Base-by-base conservation (phyloP, 2,888 invertebrate genomes). In the Clepsis dumicolana region DNA sequence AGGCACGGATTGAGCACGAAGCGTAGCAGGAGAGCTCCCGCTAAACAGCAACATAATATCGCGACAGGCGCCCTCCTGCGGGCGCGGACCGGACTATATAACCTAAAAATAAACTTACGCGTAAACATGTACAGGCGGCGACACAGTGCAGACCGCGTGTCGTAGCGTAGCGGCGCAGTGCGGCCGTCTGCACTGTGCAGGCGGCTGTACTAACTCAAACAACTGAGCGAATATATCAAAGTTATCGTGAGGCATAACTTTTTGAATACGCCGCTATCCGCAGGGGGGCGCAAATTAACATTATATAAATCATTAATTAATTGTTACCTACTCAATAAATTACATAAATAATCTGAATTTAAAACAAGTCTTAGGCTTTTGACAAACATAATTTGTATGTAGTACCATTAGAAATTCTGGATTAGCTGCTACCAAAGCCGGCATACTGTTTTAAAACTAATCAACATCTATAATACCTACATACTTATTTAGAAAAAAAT, bases 301-400 rank as follows among this genome's bases (percentile, higher is more conserved):
- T 80, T 85, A 81, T 73, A 78, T 78, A 86, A 85, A 84, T 85
- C 82, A 81, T 85, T 84, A 85, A 81, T 85, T 84, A 85, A 81
- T 79, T 80, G 86, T 87, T 88, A 91, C 89, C 89, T 91, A 93
- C 83, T 85, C 86, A 92, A 91, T 92, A 92, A 92, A 86, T 92
- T 91, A 93, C 87, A 92, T 93, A 93, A 93, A 93, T 91, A 87
- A 92, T 93, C 89, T 92, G 90, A 91, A 90, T 90, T 89, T 86
- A 88, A 92, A 89, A 93, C 90, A 89, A 91, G 89, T 92, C 92
- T 92, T 91, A 92, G 91, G 92, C 91, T 89, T 92, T 81, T 86
- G 85, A 86, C 84, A 85, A 85, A 89, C 85, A 84, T 84, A 48
- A 85, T 77, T n/a, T 72, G 80, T 81, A 80, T 80, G 78, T 81